These are phyloP conservation scores for Scaptomyza hsui DNA, from an alignment of 1,140 invertebrate species.

Conservation along the genomic window DNA sequence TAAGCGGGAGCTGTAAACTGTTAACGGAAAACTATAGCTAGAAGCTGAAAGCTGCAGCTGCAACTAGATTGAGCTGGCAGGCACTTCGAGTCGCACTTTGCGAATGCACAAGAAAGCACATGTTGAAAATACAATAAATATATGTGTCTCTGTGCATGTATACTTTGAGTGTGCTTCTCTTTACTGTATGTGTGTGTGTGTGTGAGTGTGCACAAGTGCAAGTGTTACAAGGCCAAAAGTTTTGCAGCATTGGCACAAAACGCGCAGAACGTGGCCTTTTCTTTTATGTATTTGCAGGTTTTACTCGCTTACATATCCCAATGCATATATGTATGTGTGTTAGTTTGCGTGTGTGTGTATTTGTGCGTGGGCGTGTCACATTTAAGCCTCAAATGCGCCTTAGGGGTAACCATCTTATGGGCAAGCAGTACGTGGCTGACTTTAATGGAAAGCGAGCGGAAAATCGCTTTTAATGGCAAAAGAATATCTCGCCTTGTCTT, in stretches of 20 bases:
- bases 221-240: conserved; percentile 79
- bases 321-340: conserved; percentile 15
- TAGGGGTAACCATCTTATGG: conserved; percentile 66
- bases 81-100: conserved; percentile 29
- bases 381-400: conserved; percentile 76
- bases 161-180: neutral
- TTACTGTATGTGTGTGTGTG: neutral
- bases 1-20: conserved; percentile 1
- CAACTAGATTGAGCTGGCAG: conserved; percentile 1
- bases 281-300: conserved; percentile 74
- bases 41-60: neutral
- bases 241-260: conserved; percentile 75
- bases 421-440: conserved; percentile 46
- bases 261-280: conserved; percentile 72
- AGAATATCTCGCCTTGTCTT: conserved; percentile 29
- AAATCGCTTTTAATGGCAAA: conserved; percentile 74
- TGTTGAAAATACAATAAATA: conserved; percentile 72
- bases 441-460: conserved; percentile 79
- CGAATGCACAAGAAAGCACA: conserved; percentile 53
- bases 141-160: neutral
- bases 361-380: conserved; percentile 66
- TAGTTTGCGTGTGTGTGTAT: conserved; percentile 11
- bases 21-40: neutral
- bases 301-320: conserved; percentile 37
- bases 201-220: conserved; percentile 56